Conservation (phyloP, 2,888 invertebrate genomes). For the Eucera pruinosa region DNA sequence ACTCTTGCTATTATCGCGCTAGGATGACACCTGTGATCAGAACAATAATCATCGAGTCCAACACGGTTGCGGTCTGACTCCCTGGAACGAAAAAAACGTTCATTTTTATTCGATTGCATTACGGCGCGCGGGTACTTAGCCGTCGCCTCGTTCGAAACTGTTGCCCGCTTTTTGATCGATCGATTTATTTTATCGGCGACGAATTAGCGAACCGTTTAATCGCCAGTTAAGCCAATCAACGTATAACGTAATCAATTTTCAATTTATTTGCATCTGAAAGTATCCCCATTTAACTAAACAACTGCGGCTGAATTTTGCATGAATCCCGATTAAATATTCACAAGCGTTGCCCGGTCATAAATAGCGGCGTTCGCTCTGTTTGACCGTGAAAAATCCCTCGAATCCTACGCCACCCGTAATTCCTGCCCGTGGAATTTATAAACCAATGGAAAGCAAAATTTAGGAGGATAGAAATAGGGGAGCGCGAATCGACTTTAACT, state of each 20-base stretch:
- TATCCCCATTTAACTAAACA: not conserved
- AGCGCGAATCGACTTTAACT: too few relatives aligned
- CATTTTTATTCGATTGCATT: not conserved
- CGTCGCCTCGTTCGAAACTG: not conserved
- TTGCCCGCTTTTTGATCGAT: not conserved
- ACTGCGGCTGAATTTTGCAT: not conserved
- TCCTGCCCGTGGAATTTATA: too few relatives aligned
- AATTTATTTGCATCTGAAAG: constrained; percentile 15
- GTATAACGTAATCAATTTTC: constrained; percentile 33
- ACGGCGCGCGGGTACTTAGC: too few relatives aligned
- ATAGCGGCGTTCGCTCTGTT: too few relatives aligned
- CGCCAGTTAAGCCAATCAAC: constrained; percentile 18
- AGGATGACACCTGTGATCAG: constrained; percentile 48
- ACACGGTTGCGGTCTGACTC: constrained; percentile 19
- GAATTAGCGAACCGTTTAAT: constrained; percentile 21
- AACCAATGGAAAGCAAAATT: too few relatives aligned
- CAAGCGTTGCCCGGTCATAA: not conserved
- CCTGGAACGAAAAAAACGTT: constrained; percentile 58
- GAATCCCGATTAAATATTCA: not conserved
- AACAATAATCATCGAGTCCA: constrained; percentile 44
- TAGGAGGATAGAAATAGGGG: too few relatives aligned
- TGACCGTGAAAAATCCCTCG: not conserved
- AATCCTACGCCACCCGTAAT: not conserved
- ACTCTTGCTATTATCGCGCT: constrained; percentile 64
- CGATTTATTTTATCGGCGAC: constrained; percentile 19